Percentiles rank a stretch among this genome's conserved stretches.
phyloP scores from a whole-genome alignment of 2,113 vertebrate species.

The Meleagris gallopavo region DNA sequence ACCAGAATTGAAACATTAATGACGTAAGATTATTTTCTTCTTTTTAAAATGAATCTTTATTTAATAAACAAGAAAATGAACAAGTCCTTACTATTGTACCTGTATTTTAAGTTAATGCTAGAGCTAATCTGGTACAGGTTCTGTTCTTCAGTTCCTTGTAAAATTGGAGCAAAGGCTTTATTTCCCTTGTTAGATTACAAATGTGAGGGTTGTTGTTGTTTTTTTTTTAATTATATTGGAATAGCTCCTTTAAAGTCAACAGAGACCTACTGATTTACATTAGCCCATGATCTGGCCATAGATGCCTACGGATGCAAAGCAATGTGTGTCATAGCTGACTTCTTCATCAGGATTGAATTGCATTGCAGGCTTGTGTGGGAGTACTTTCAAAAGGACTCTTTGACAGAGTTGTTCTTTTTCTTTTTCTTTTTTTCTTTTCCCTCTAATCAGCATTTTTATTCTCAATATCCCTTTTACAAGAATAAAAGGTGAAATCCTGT shows the following conservation, averaged over 20 bases:
- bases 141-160: neutral
- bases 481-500: neutral
- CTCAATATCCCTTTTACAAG: neutral
- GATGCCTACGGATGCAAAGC: neutral
- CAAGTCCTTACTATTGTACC: neutral
- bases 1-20: neutral
- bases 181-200: neutral
- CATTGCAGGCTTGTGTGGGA: neutral
- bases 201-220: neutral
- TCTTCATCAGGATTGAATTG: neutral
- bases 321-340: neutral
- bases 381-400: neutral
- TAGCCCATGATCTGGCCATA: neutral
- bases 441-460: neutral
- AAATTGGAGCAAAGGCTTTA: neutral
- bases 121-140: neutral
- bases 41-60: neutral
- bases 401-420: neutral
- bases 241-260: neutral
- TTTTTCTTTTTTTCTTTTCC: neutral
- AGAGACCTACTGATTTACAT: neutral
- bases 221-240: neutral
- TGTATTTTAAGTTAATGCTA: neutral
- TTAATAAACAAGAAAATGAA: neutral
- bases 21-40: neutral